Evolutionary conservation across 1,140 invertebrate genomes (phyloP), one percentile per base, ranked within the genome.

Genomic region (Portunus trituberculatus): DNA sequence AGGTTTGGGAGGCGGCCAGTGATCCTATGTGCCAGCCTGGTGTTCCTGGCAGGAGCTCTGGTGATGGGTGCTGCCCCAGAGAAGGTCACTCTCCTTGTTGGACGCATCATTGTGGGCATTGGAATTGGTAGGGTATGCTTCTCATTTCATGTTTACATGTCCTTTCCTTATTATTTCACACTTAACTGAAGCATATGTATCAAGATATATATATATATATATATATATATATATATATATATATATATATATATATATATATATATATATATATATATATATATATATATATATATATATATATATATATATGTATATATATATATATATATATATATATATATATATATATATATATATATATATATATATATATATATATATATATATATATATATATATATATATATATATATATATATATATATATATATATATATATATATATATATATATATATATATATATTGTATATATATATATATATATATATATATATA

Each of bases 21-120:
- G 7, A 98, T 98, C 32, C 96, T 98, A 89, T 94, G 97, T 16
- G 97, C 97, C 0, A 97, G 97, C 96, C 93, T 98, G 4, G 96
- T 98, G 32, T 98, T 98, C 96, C 97, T 97, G 2, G 95, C 97
- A 31, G 98, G 98, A 8, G 97, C 97, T 0, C 92, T 98, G 12
- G 96, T 98, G 31, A 97, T 98, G 97, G 97, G 97, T 1, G 96
- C 97, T 32, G 97, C 98, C 4, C 96, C 96, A 29, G 97, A 97
- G 94, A 97, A 97, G 95, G 97, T 97, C 52, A 96, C 97, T 46
- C 97, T 98, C 4, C 96, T 98, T 4, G 96, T 97, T 89, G 98
- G 98, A 16, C 96, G 98, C 93, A 96, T 98, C n/a, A 97, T 98
- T 67, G 97, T 98, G 4, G 98, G 98, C 20, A 96, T 97, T 82